Conservation (phyloP, 2,797 vertebrate genomes). For the Ambastaia sidthimunki region DNA sequence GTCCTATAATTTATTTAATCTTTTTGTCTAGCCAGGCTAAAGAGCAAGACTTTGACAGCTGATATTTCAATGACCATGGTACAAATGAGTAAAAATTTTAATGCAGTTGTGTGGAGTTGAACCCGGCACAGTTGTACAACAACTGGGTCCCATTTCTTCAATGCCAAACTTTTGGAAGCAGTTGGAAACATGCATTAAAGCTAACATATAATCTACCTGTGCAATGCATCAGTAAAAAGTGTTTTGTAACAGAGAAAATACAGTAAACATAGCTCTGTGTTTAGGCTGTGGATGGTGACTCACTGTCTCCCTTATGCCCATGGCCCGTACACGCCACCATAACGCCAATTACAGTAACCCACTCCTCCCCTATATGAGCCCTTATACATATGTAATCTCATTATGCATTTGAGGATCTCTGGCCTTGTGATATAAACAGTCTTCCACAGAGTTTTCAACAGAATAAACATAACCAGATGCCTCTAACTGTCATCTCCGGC, state of each 20-base stretch:
- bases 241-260: not conserved
- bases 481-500: conserved; percentile 22
- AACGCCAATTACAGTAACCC: conserved; percentile 31
- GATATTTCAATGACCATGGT: not conserved
- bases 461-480: conserved; percentile 53
- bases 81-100: not conserved
- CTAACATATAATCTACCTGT: not conserved
- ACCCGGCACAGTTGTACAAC: not conserved
- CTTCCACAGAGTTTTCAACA: conserved; percentile 32
- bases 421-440: conserved; percentile 50
- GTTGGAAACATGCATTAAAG: not conserved
- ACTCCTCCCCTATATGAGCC: conserved; percentile 32
- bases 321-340: conserved; percentile 14
- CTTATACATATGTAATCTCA: conserved; percentile 29
- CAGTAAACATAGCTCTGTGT: not conserved
- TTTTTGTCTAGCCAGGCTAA: not conserved
- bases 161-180: not conserved
- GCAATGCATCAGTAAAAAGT: not conserved
- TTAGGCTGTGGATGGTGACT: conserved; percentile 45
- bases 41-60: not conserved
- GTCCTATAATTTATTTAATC: conserved; percentile 22
- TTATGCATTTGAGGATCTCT: conserved; percentile 33
- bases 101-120: not conserved
- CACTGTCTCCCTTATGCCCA: conserved; percentile 50
- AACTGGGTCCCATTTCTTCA: not conserved